Conservation (phyloP, 2,888 invertebrate species). For the Philopedon plagiatum region DNA sequence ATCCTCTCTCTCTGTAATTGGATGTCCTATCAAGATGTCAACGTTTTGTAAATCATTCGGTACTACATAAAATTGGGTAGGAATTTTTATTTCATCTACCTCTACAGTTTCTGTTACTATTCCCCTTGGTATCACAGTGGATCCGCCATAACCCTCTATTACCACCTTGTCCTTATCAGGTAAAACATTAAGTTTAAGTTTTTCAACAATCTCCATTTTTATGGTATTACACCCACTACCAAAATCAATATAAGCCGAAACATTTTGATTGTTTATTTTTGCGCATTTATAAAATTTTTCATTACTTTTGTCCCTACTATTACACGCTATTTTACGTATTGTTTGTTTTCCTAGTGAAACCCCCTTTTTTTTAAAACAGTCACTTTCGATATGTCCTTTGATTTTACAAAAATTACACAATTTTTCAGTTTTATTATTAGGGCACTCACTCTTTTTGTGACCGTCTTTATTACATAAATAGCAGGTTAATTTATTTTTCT, state of each 20-base stretch:
- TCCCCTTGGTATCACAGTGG: not conserved
- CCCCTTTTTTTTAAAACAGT: conserved; percentile 8
- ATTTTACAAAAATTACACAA: too few relatives aligned
- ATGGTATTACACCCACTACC: conserved; percentile 44
- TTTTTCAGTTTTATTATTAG: too few relatives aligned
- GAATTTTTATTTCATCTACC: conserved; percentile 8
- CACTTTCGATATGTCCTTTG: too few relatives aligned
- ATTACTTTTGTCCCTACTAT: conserved; percentile 3
- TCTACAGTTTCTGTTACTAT: not conserved
- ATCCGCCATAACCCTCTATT: not conserved
- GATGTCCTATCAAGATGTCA: not conserved
- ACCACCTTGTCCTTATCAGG: not conserved
- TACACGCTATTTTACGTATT: too few relatives aligned
- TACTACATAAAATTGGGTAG: not conserved
- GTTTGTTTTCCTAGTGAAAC: not conserved
- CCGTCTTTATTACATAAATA: too few relatives aligned
- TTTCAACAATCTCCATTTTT: not conserved
- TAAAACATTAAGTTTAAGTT: not conserved
- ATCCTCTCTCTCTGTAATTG: not conserved
- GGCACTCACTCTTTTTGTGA: too few relatives aligned
- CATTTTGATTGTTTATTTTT: conserved; percentile 26
- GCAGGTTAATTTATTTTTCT: too few relatives aligned
- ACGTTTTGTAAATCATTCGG: not conserved
- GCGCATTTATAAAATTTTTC: conserved; percentile 33
- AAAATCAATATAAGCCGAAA: conserved; percentile 37